A percentile compares a stretch with the other conserved stretches of the same genome.
Evolutionary conservation across 2,888 invertebrate genomes (phyloP).

Genomic region (Caenorhabditis sp.): DNA sequence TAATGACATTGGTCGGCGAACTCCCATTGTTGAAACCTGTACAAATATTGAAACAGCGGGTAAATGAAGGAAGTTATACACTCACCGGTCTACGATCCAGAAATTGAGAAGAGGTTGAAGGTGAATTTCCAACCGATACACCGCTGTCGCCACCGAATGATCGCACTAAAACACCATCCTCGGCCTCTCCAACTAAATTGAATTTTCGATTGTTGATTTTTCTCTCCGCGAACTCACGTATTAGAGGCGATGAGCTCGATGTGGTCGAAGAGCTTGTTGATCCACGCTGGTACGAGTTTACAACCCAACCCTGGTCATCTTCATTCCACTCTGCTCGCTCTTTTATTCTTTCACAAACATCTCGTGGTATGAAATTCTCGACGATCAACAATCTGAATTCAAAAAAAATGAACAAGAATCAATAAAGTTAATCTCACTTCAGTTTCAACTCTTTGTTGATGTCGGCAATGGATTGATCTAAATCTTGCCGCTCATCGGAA

Average conservation of each 20-base stretch:
- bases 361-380: conserved; percentile 85
- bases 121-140: conserved; percentile 30
- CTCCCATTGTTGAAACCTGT: conserved; percentile 60
- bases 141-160: conserved; percentile 49
- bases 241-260: not conserved
- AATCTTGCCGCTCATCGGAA: conserved; percentile 87
- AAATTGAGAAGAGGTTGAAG: conserved; percentile 24
- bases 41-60: conserved; percentile 1
- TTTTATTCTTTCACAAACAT: conserved; percentile 74
- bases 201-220: too few species aligned
- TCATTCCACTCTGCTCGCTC: conserved; percentile 83
- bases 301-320: conserved; percentile 74
- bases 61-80: not conserved
- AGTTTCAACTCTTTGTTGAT: conserved; percentile 87
- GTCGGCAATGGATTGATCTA: conserved; percentile 89
- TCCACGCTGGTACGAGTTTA: conserved; percentile 11
- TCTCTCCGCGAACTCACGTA: not conserved
- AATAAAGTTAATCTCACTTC: conserved; percentile 75
- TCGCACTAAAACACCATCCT: conserved; percentile 39
- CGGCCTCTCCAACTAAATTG: conserved; percentile 34
- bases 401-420: not conserved
- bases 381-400: conserved; percentile 77
- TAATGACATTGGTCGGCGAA: conserved; percentile 63
- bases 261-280: not conserved
- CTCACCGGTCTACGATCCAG: conserved; percentile 54